Evolutionary conservation across 2,888 invertebrate genomes (phyloP).

Genomic region (Kuschelorhynchus macadamiae): DNA sequence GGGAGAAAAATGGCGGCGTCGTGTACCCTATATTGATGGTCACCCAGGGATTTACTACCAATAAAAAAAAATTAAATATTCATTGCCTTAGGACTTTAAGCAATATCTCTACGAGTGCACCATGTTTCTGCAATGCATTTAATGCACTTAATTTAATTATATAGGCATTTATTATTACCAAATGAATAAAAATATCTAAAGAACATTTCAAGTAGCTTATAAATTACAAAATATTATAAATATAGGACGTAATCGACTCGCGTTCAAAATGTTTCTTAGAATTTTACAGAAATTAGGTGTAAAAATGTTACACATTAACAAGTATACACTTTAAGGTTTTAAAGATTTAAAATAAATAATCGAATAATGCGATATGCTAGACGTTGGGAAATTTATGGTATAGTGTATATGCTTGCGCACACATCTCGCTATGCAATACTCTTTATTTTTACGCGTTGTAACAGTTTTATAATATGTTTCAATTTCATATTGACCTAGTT

Average conservation of each 20-base stretch:
- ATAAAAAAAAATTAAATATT: too few species aligned
- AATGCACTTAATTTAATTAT: background rate
- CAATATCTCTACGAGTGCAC: background rate
- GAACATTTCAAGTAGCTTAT: constrained; percentile 1
- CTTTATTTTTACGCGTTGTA: constrained; percentile 16
- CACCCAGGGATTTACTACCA: too few species aligned
- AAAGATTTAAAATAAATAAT: background rate
- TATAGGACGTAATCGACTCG: background rate
- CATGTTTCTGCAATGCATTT: background rate
- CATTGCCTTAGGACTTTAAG: background rate
- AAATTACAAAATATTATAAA: constrained; percentile 3
- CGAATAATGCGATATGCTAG: background rate
- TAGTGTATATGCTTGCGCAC: background rate
- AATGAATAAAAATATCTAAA: background rate
- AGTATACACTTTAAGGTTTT: background rate
- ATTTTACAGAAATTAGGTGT: background rate
- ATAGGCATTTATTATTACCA: background rate
- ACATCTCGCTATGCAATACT: constrained; percentile 16
- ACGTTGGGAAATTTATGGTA: too few species aligned
- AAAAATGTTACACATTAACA: background rate
- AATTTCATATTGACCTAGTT: constrained; percentile 28
- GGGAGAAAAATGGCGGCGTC: too few species aligned
- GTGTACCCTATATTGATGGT: too few species aligned
- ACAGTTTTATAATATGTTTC: constrained; percentile 21
- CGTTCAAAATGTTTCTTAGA: background rate